Evolutionary conservation across 2,797 vertebrate species (phyloP).

Genomic region (Myotis planiceps): DNA sequence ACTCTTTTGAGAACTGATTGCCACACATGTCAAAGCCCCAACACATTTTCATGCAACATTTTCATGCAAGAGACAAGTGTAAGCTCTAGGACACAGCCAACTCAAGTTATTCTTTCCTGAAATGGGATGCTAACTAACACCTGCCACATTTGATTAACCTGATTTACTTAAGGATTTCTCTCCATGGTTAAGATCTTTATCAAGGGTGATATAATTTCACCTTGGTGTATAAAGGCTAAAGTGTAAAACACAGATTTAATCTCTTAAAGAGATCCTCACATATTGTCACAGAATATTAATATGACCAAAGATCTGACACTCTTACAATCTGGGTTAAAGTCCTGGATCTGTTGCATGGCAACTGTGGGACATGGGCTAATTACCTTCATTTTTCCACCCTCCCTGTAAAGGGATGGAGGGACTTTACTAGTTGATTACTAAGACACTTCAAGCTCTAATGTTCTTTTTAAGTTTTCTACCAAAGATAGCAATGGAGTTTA

Average conservation of each 20-base stretch:
- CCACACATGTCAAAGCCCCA: constrained; percentile 66
- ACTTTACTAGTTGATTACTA: background rate
- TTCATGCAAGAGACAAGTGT: constrained; percentile 58
- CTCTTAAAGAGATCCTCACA: background rate
- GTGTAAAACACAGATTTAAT: constrained; percentile 14
- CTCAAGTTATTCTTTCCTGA: constrained; percentile 46
- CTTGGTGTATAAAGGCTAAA: background rate
- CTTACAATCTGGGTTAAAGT: constrained; percentile 19
- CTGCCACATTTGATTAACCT: constrained; percentile 45
- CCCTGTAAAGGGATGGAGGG: background rate
- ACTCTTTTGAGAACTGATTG: constrained; percentile 39
- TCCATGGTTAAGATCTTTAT: constrained; percentile 47
- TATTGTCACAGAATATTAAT: background rate
- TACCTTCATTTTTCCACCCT: background rate
- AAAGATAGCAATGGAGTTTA: constrained; percentile 12
- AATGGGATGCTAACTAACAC: constrained; percentile 45
- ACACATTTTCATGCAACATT: constrained; percentile 64
- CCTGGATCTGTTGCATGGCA: background rate
- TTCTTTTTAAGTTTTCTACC: constrained; percentile 25
- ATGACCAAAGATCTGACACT: background rate
- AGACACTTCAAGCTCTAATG: background rate
- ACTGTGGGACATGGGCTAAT: background rate
- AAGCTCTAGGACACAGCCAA: constrained; percentile 58
- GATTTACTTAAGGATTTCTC: constrained; percentile 48
- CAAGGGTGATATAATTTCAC: constrained; percentile 29